Base-by-base conservation (phyloP, 2,888 invertebrate genomes). In the Mechanitis messenoides region DNA sequence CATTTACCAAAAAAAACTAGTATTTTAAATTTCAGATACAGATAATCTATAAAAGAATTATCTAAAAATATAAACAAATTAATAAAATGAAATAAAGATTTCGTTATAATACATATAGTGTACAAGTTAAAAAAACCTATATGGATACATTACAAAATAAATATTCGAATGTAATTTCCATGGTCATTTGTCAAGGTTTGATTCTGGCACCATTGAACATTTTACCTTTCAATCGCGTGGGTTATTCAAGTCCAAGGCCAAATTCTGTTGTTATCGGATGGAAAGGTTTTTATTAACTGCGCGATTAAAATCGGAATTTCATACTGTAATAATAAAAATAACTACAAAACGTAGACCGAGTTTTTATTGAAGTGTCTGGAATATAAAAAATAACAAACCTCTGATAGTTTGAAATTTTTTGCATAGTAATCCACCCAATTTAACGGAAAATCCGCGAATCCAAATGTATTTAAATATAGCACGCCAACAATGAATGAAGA, bases 221-320 rank as follows among this genome's bases (percentile, higher is more conserved):
- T 60, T 62, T 60, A 56, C 58, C 65, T 63, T 65, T 50, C 55
- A 46, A 56, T 56, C 45, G 60, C 20, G 54, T 54, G 54, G 66
- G 64, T 66, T 60, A 66, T 62, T 64, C 66, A 66, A 66, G 66
- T 66, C 66, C 66, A 66, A 66, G 66, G 66, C 50, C 64, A 45
- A 53, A 33, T 60, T 47, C 56, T 54, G 66, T 60, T 60, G 62
- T 59, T 63, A 63, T 62, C 47, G 58, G 50, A 64, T 62, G 62
- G 66, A 66, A 66, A 64, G 64, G 66, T 66, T 56, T 54, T 59
- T 60, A 60, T 63, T 60, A 60, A 58, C 20, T 56, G 53, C 55
- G 35, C 47, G 33, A 58, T 57, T 58, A 58, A 45, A 55, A 57
- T 45, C 53, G 60, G 60, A 60, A 61, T 60, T 64, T 12, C 33